phyloP scores from a whole-genome alignment of 2,888 invertebrate species.

The Hyles lineata region DNA sequence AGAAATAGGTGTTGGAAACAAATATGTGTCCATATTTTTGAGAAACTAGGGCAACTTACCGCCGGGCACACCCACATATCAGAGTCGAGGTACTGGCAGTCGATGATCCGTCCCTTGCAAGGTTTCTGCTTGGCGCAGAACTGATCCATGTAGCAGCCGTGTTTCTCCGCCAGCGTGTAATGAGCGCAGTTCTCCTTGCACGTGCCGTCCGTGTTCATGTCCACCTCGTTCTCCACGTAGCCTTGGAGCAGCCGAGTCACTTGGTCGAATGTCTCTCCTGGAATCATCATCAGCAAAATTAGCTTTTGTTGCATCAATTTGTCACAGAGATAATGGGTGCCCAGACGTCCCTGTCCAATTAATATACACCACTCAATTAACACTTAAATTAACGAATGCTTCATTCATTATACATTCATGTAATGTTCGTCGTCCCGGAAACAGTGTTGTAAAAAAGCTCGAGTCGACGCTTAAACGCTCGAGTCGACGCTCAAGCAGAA shows the following conservation, averaged over 20 bases:
- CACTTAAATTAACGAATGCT: too few relatives aligned
- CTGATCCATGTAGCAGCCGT: constrained; percentile 89
- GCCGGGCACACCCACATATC: constrained; percentile 94
- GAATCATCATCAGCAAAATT: constrained; percentile 38
- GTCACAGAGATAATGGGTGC: neutral
- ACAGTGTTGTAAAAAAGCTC: too few relatives aligned
- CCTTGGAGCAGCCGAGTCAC: constrained; percentile 93
- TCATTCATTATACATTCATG: too few relatives aligned
- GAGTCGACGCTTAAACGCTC: too few relatives aligned
- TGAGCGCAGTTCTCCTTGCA: constrained; percentile 92
- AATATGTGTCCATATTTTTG: too few relatives aligned
- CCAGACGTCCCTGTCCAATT: too few relatives aligned
- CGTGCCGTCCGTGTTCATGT: constrained; percentile 89
- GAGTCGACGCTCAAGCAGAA: too few relatives aligned
- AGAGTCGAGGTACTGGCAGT: constrained; percentile 92
- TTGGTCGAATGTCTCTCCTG: constrained; percentile 89
- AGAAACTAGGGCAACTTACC: constrained; percentile 77
- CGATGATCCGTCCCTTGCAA: constrained; percentile 89
- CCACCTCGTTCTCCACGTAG: constrained; percentile 95
- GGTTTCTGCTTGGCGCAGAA: constrained; percentile 87
- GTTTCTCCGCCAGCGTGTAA: constrained; percentile 88
- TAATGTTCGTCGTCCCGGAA: too few relatives aligned
- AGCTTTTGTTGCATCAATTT: neutral
- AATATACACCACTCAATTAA: too few relatives aligned
- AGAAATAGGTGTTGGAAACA: too few relatives aligned